A percentile compares a stretch with the other conserved stretches of the same genome.
These are phyloP conservation scores for Pterobdella sp. DNA, from an alignment of 2,888 invertebrate genomes.

Conservation along the genomic window DNA sequence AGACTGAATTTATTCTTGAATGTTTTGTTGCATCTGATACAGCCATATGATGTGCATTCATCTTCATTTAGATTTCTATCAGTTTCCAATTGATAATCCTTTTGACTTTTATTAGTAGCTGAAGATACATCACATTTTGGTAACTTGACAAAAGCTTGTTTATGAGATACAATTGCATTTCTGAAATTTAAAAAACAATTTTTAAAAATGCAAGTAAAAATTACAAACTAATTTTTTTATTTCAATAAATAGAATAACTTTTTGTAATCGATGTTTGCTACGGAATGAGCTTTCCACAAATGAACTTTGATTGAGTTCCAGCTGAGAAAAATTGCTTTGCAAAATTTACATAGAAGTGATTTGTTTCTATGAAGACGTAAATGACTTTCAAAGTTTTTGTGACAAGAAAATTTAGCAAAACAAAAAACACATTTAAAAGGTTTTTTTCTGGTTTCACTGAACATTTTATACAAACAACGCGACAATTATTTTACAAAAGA, in stretches of 20 bases:
- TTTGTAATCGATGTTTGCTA: constrained; percentile 4
- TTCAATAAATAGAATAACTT: neutral
- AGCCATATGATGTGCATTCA: constrained; percentile 11
- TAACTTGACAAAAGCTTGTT: neutral
- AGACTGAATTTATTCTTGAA: constrained; percentile 30
- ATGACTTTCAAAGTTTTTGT: constrained; percentile 19
- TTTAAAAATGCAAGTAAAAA: neutral
- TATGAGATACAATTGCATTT: neutral
- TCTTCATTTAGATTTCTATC: neutral
- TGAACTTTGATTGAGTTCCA: constrained; percentile 26
- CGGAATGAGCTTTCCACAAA: constrained; percentile 29
- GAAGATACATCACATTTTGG: neutral
- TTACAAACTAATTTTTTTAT: neutral
- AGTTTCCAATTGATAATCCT: neutral
- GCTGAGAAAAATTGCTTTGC: constrained; percentile 24
- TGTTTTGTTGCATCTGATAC: constrained; percentile 25
- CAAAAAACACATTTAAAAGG: constrained; percentile 15
- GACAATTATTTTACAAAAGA: no score
- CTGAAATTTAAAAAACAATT: neutral
- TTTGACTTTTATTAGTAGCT: neutral
- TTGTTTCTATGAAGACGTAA: constrained; percentile 13
- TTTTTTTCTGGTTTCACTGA: neutral
- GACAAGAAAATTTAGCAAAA: constrained; percentile 2
- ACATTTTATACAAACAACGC: no score
- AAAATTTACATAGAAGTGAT: constrained; percentile 16